phyloP scores from a whole-genome alignment of 64 coral and sea anemone species.

The Anthopleura sola region DNA sequence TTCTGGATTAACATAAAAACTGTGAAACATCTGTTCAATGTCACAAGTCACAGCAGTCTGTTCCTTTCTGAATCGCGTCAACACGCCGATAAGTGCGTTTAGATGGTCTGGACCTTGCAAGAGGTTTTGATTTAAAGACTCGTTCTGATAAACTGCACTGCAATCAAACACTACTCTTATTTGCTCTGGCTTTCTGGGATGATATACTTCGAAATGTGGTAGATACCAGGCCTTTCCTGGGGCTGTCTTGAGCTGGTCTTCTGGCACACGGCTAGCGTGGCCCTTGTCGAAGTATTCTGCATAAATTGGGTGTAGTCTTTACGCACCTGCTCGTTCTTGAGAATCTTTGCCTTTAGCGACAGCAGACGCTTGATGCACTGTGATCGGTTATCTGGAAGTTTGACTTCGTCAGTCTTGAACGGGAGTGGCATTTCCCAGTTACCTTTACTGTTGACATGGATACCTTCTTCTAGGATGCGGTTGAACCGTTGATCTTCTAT shows the following conservation, averaged over 20 bases:
- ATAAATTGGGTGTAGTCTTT: slow-evolving; percentile 24
- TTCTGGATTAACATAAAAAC: slow-evolving; percentile 17
- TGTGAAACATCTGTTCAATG: slow-evolving; percentile 42
- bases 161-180: slow-evolving; percentile 31
- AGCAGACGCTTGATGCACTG: slow-evolving; percentile 24
- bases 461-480: too few species aligned
- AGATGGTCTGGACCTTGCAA: slow-evolving; percentile 22
- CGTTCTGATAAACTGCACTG: background rate
- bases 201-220: slow-evolving; percentile 19
- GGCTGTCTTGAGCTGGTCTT: background rate
- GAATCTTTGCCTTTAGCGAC: slow-evolving; percentile 13
- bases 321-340: background rate
- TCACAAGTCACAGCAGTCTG: slow-evolving; percentile 18
- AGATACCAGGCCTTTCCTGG: slow-evolving; percentile 12
- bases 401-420: slow-evolving; percentile 26
- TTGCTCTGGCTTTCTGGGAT: slow-evolving; percentile 37
- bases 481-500: too few species aligned
- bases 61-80: slow-evolving; percentile 38
- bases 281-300: slow-evolving; percentile 17
- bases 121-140: background rate
- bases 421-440: slow-evolving; percentile 17
- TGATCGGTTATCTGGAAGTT: slow-evolving; percentile 12
- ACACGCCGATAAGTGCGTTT: slow-evolving; percentile 24
- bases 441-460: too few species aligned
- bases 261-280: slow-evolving; percentile 4